Evolutionary conservation across 2,888 invertebrate species (phyloP), one percentile per base, ranked within the genome.

Genomic region (Tolmerus cingulatus): DNA sequence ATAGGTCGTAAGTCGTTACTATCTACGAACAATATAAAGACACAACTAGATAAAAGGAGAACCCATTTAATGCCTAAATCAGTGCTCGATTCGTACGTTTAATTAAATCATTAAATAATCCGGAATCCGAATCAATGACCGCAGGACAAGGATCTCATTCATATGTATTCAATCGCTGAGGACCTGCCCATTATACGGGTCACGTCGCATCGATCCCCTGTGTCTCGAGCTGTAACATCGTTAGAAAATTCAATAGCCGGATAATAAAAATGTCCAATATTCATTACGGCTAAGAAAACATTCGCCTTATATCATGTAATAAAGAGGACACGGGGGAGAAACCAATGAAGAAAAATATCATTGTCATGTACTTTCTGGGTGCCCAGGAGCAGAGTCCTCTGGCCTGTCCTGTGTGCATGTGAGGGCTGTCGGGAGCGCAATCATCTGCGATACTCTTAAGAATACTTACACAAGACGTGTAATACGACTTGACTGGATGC

Each of bases 381-480:
- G 43, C 23, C 30, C 14, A 46, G 37, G 9, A 30, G 51, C 79
- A 55, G 51, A 66, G 23, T 27, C 27, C 66, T 66, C 12, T 1
- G 12, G 66, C 51, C 66, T 4, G 14, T 79, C 27, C n/a, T 37
- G 81, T 66, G 66, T 66, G 66, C 66, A 14, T 12, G 66, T 19
- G 27, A 57, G 27, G 23, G 23, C 27, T 23, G 66, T 66, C 46
- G 27, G 14, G 74, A 14, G 66, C 27, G 16, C 55, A 74, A 84
- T 84, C 84, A 23, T 66, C 14, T 27, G 55, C n/a, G 51, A 76
- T 74, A 43, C 51, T 51, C 30, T 51, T 55, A 79, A 74, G 79
- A 40, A 90, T 90, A 94, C 95, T 95, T 93, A 95, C 95, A 95
- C 89, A 95, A 91, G 76, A 95, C 94, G 91, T 94, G 94, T 74